Percentiles rank a stretch among this genome's conserved stretches.
These are phyloP conservation scores for Melanostigma gelatinosum DNA, from an alignment of 2,113 vertebrate genomes.

Conservation along the genomic window DNA sequence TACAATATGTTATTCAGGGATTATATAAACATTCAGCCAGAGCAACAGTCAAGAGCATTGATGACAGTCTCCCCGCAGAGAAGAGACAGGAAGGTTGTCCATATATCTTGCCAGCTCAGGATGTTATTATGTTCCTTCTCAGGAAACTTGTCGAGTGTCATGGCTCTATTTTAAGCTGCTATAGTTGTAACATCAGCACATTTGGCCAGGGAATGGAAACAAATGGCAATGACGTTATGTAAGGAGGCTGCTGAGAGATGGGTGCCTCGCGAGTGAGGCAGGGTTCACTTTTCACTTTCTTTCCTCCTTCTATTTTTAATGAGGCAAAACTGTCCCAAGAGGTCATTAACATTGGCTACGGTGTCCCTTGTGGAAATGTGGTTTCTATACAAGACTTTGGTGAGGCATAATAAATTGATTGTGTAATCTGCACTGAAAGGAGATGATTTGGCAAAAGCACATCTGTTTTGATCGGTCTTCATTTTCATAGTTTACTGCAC, in stretches of 20 bases:
- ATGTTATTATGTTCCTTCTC: slow-evolving; percentile 48
- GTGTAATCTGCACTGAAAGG: neutral
- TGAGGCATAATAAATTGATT: neutral
- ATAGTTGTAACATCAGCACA: slow-evolving; percentile 70
- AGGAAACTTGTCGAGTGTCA: slow-evolving; percentile 53
- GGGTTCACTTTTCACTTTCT: slow-evolving; percentile 62
- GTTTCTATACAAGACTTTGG: neutral
- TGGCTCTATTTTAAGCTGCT: slow-evolving; percentile 50
- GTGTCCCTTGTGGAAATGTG: slow-evolving; percentile 17
- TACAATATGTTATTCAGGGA: neutral
- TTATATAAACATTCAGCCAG: neutral
- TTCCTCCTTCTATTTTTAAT: slow-evolving; percentile 62
- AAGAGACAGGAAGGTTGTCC: slow-evolving; percentile 20
- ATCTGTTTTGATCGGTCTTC: neutral
- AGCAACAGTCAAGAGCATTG: neutral
- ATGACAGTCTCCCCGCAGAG: slow-evolving; percentile 12
- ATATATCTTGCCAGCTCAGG: slow-evolving; percentile 41
- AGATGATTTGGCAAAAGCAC: neutral
- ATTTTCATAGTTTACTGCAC: slow-evolving; percentile 1
- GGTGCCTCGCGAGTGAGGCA: slow-evolving; percentile 46
- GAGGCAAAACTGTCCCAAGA: slow-evolving; percentile 43
- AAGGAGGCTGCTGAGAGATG: slow-evolving; percentile 65
- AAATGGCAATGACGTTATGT: slow-evolving; percentile 60
- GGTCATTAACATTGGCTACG: slow-evolving; percentile 27
- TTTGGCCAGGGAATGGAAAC: slow-evolving; percentile 66